Evolutionary conservation across 1,140 invertebrate species (phyloP), one percentile per base, ranked within the genome.

Genomic region (Sweltsa coloradensis): DNA sequence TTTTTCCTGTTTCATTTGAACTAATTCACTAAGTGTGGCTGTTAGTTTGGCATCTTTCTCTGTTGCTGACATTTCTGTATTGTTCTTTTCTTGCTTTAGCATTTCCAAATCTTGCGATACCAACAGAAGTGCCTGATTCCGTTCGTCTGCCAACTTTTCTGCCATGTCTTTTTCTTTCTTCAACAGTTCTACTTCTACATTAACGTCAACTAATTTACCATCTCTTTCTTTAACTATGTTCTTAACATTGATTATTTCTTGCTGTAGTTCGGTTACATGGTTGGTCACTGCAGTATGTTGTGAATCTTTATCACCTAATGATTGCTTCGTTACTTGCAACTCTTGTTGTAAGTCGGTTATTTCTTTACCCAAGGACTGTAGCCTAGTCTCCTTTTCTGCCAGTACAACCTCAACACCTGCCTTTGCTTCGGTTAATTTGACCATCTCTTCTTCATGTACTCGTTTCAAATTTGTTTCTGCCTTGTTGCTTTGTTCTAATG

Each of bases 211-310:
- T 52, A 56, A 63, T 41, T 64, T 66, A 7, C 49, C 50, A 9
- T 48, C 46, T 13, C 64, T 23, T 43, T 65, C 57, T 22, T 64
- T 65, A 48, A 67, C 57, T 43, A 67, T 62, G 11, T 58, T 60
- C 5, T 37, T 27, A 45, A 7, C 36, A 49, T 41, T 60, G 11
- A 19, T 5, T 42, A 41, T 51, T 23, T 23, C 6, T 22, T 26
- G 14, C 29, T 27, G 7, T 7, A 34, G 9, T 23, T 41, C 22
- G 9, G 26, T 40, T 27, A 48, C n/a, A 4, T 22, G 19, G 22
- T 6, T 34, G 9, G 1, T 40, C 3, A 39, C 34, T 31, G 26
- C 2, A 22, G 14, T 16, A 9, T 47, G 34, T 47, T 40, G 42
- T 39, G 24, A 51, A 31, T 52, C 53, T 43, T 60, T 58, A 3